Conservation (phyloP, 2,888 invertebrate genomes). For the Eupsilia transversa region DNA sequence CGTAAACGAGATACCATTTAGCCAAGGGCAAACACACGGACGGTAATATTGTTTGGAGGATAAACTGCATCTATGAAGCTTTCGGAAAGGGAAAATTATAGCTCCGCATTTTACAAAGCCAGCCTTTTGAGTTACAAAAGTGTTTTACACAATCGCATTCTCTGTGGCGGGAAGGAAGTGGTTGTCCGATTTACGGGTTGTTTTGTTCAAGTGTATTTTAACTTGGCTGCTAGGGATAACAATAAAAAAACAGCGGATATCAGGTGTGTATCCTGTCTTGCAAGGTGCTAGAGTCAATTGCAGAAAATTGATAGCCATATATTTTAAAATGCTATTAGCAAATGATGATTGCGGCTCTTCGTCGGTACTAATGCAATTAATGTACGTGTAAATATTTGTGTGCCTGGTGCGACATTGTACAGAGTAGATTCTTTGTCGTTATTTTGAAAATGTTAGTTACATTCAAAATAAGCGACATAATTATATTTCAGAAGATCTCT, state of each 20-base stretch:
- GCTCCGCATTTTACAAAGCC: constrained; percentile 64
- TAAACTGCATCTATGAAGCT: constrained; percentile 75
- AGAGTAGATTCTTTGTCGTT: background rate
- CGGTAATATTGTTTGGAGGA: constrained; percentile 74
- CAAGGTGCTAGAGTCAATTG: constrained; percentile 42
- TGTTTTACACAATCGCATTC: constrained; percentile 52
- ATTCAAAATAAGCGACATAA: background rate
- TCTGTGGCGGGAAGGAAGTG: constrained; percentile 27
- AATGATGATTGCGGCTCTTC: constrained; percentile 24
- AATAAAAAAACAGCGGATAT: constrained; percentile 25
- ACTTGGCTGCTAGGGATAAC: constrained; percentile 1
- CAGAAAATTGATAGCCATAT: constrained; percentile 39
- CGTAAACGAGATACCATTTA: constrained; percentile 87
- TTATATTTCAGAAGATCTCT: background rate
- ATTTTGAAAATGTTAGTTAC: background rate
- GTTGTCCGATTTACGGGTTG: constrained; percentile 38
- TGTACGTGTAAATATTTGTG: constrained; percentile 5
- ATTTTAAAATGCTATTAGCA: constrained; percentile 42
- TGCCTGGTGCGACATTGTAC: background rate
- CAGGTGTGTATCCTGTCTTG: constrained; percentile 34
- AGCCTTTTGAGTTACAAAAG: constrained; percentile 54
- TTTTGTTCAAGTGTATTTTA: constrained; percentile 32
- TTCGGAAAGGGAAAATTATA: constrained; percentile 80
- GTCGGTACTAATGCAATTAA: background rate
- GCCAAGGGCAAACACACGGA: constrained; percentile 83